Evolutionary conservation across 2,797 vertebrate genomes (phyloP), one percentile per base, ranked within the genome.

Genomic region (Meriones psammophilus): DNA sequence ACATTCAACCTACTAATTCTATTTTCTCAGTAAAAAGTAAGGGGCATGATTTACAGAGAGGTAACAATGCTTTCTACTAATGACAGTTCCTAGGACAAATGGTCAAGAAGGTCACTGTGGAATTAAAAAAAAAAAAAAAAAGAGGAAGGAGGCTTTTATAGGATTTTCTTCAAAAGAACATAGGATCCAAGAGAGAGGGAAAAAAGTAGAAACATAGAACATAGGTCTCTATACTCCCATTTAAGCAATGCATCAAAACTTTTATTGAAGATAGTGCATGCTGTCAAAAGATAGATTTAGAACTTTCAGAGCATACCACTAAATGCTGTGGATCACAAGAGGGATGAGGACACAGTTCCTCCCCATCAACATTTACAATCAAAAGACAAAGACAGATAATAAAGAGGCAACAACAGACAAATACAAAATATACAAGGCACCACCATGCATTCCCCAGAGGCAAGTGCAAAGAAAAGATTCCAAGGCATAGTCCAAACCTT

Each of bases 201-300:
- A 93, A 94, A 39, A n/a, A 22, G 50, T 74, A 96, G 87, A 96
- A 95, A 95, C 78, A 96, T 54, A 95, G 92, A 94, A 94, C 86
- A 88, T 6, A 87, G 91, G 33, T 66, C 66, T 96, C 92, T 89
- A 58, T 91, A 71, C 92, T 96, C 87, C 24, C 94, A 94, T 95
- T 94, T 97, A 97, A 92, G 95, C 66, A 93, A 96, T 86, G 93
- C 85, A 94, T 96, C 94, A 96, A 97, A 96, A 95, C 95, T 88
- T 91, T 96, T 81, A 97, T 4, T 97, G 96, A 97, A 97, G 77
- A 96, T 26, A 74, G 54, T 54, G 26, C 78, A 80, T 54, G 68
- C 84, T 96, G 73, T 85, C 95, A 88, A 93, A 96, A 95, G 93
- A 92, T n/a, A 88, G 83, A 94, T 17, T 92, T 79, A 90, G 69